phyloP scores from a whole-genome alignment of 2,888 invertebrate species.

The Polylopha cassiicola region DNA sequence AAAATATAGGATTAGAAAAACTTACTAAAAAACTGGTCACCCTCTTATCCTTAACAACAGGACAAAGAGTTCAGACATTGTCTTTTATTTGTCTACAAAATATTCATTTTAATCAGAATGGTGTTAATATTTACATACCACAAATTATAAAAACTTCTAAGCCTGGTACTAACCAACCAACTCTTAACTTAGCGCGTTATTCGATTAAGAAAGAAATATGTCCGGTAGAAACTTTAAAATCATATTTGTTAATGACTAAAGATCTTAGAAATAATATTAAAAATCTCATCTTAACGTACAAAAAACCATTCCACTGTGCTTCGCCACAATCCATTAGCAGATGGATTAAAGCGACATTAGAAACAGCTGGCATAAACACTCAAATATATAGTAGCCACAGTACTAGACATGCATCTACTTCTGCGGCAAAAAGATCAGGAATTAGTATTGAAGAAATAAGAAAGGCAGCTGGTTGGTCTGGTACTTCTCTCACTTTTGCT shows the following conservation, averaged over 20 bases:
- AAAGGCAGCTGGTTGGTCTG: slow-evolving; percentile 17
- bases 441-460: slow-evolving; percentile 10
- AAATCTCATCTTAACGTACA: not conserved
- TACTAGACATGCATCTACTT: slow-evolving; percentile 17
- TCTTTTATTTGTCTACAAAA: slow-evolving; percentile 1
- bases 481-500: slow-evolving; percentile 6
- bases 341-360: slow-evolving; percentile 3
- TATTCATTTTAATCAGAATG: not conserved
- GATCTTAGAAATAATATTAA: not conserved
- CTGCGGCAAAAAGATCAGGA: slow-evolving; percentile 3
- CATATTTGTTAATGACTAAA: not conserved
- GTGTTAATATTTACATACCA: not conserved
- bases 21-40: slow-evolving; percentile 7
- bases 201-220: not conserved
- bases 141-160: slow-evolving; percentile 5
- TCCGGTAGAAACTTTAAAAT: not conserved
- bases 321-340: slow-evolving; percentile 2
- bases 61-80: slow-evolving; percentile 6
- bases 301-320: not conserved
- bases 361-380: not conserved
- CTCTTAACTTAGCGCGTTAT: not conserved
- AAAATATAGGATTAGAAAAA: not conserved
- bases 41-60: slow-evolving; percentile 2
- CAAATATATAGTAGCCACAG: slow-evolving; percentile 10
- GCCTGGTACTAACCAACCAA: not conserved